Evolutionary conservation across 2,888 invertebrate genomes (phyloP).

Genomic region (Agonopterix alstromeriana): DNA sequence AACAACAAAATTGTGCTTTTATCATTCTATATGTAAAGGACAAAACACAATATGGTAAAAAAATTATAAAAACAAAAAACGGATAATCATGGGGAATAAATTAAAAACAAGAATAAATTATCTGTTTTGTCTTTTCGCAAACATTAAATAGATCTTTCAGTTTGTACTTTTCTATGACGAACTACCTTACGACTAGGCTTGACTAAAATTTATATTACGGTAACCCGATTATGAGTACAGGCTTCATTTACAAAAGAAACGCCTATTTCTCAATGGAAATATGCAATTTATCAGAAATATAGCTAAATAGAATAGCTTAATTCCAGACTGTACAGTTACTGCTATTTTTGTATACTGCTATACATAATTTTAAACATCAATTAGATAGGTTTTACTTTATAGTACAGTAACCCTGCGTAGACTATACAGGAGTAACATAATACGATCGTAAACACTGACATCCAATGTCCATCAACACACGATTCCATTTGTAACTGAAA

Average conservation of each 20-base stretch:
- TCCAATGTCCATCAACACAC: no score
- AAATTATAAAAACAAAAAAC: conserved; percentile 21
- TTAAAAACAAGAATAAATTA: conserved; percentile 32
- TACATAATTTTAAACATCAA: conserved; percentile 27
- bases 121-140: conserved; percentile 34
- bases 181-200: conserved; percentile 39
- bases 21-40: conserved; percentile 25
- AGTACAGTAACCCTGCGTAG: not conserved
- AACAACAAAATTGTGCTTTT: conserved; percentile 70
- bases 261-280: conserved; percentile 4
- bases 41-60: conserved; percentile 34
- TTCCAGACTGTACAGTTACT: conserved; percentile 15
- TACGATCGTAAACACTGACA: no score
- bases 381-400: conserved; percentile 15
- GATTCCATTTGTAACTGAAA: no score
- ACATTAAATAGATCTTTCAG: conserved; percentile 16
- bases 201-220: conserved; percentile 15
- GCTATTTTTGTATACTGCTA: conserved; percentile 15
- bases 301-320: conserved; percentile 2
- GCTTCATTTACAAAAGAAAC: conserved; percentile 4
- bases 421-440: no score
- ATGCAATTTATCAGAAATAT: not conserved
- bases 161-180: conserved; percentile 49
- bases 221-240: not conserved
- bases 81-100: conserved; percentile 38